Evolutionary conservation across 2,888 invertebrate genomes (phyloP).

Genomic region (Bombylius major): DNA sequence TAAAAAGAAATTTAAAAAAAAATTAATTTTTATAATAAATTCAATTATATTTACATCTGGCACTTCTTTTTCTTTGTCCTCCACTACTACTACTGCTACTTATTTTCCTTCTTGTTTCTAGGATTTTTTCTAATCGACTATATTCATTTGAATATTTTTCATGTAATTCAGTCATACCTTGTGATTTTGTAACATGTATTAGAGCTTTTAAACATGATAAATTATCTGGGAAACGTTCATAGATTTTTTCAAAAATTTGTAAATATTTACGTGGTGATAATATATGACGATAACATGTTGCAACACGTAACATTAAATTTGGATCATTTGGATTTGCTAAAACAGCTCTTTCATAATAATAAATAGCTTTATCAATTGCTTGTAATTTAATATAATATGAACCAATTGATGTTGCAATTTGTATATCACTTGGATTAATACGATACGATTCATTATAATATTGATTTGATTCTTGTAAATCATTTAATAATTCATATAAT

Average conservation of each 20-base stretch:
- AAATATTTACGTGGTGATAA: constrained; percentile 48
- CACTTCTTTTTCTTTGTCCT: not conserved
- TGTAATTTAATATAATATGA: constrained; percentile 81
- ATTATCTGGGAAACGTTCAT: constrained; percentile 86
- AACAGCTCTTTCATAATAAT: constrained; percentile 69
- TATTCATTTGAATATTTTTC: constrained; percentile 73
- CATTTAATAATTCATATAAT: constrained; percentile 79
- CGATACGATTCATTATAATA: constrained; percentile 34
- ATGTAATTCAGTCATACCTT: constrained; percentile 75
- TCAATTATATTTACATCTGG: not conserved
- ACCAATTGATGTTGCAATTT: constrained; percentile 78
- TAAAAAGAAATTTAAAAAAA: not conserved
- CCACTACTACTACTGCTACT: constrained; percentile 17
- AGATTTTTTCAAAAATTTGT: constrained; percentile 42
- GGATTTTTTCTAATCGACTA: constrained; percentile 47
- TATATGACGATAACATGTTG: constrained; percentile 68
- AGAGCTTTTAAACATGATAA: constrained; percentile 72
- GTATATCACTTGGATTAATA: constrained; percentile 35
- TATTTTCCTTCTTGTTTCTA: constrained; percentile 25
- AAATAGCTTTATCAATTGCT: constrained; percentile 73
- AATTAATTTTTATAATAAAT: not conserved
- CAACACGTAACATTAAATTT: constrained; percentile 75
- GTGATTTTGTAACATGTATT: constrained; percentile 36
- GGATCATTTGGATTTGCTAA: constrained; percentile 65
- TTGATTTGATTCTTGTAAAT: constrained; percentile 67